Evolutionary conservation across 2,797 vertebrate species (phyloP), one percentile per base, ranked within the genome.

Genomic region (Podargus strigoides): DNA sequence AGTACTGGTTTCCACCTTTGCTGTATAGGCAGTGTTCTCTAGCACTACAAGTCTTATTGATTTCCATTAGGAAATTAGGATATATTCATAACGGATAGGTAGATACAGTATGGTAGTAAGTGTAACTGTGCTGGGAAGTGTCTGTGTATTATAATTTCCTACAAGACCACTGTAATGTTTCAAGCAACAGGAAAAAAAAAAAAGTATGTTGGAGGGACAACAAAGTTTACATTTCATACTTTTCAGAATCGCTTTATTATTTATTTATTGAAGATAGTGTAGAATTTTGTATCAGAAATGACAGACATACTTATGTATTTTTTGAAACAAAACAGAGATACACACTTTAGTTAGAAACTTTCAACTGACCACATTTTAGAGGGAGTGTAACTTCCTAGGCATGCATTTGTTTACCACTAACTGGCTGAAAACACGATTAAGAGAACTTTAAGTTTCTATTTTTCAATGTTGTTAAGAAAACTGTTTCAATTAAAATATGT

Each of bases 161-260:
- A 55, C 50, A 46, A 96, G 93, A 96, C 94, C 96, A 96, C 95
- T 95, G 94, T 97, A 96, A 89, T 95, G 85, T 95, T 96, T 95
- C 89, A 89, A 96, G 93, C 92, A 94, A 85, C 79, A 96, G 73
- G 78, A 52, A 82, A 52, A 52, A 73, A 83, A 89, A 68, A 50
- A 78, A 69, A 73, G 70, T 97, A 95, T 85, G 95, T 97, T 95
- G 93, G 94, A 95, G 96, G 95, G 96, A 96, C 85, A 82, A 97
- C 95, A 91, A 97, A 97, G 98, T 98, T 98, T 98, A 98, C 98
- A 98, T 98, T 98, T 98, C 98, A 98, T 98, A 98, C 97, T 97
- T 97, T 96, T 91, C 95, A 97, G 97, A 97, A 97, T 97, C 79
- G 96, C 97, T 97, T 97, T 97, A 97, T 97, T 97, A 96, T 98